phyloP scores from a whole-genome alignment of 2,113 vertebrate species.

The Micronycteris hirsuta region DNA sequence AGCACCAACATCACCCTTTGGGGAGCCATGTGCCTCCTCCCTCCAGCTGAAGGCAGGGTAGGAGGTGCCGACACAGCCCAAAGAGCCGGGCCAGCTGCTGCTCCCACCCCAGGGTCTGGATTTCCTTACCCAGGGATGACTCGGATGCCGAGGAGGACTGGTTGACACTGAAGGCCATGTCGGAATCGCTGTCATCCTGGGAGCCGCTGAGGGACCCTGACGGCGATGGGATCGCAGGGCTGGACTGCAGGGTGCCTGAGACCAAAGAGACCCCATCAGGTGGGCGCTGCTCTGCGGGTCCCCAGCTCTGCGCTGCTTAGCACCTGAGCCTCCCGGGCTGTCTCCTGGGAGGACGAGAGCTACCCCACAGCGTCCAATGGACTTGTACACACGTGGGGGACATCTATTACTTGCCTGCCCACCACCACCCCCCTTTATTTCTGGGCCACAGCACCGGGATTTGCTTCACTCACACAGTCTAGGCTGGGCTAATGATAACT shows the following conservation, averaged over 20 bases:
- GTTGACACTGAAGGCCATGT: slow-evolving; percentile 96
- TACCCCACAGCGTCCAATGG: not conserved
- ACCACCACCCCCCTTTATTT: not conserved
- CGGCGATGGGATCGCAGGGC: slow-evolving; percentile 87
- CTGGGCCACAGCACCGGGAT: not conserved
- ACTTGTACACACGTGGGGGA: fast-evolving
- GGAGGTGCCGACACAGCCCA: not conserved
- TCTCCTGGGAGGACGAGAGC: not conserved
- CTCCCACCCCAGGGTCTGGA: not conserved
- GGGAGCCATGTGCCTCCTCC: not conserved
- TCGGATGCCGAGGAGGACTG: slow-evolving; percentile 96
- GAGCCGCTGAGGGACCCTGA: slow-evolving; percentile 92
- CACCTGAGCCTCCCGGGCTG: fast-evolving
- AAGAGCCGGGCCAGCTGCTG: not conserved
- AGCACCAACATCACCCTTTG: not conserved
- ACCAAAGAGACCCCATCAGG: not conserved
- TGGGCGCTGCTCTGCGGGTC: not conserved
- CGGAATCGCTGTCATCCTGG: slow-evolving; percentile 96
- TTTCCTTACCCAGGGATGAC: slow-evolving; percentile 93
- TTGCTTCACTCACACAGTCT: not conserved
- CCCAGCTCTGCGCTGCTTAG: not conserved
- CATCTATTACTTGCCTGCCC: not conserved
- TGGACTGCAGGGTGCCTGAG: slow-evolving; percentile 92
- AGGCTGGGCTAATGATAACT: not conserved
- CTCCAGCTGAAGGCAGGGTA: not conserved